Evolutionary conservation across 2,113 vertebrate species (phyloP), one percentile per base, ranked within the genome.

Genomic region (Suricata suricatta): DNA sequence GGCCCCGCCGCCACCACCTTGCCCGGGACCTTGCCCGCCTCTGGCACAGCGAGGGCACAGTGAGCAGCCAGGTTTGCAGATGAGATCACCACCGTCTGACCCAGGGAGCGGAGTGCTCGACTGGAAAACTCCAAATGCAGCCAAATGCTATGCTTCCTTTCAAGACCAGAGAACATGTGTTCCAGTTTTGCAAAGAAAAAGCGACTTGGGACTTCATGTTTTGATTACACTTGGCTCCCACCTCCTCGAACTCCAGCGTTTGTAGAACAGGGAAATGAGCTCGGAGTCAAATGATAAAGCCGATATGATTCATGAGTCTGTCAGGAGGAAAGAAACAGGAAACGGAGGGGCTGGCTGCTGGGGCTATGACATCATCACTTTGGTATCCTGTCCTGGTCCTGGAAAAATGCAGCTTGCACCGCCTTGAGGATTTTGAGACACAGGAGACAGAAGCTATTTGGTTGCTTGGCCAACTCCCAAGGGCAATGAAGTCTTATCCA

Each of bases 191-290:
- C 44, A 57, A 71, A 88, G 23, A 60, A 74, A 92, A 86, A 82
- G 71, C 57, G 69, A n/a, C 92, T 76, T 0, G 9, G 60, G 89
- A 76, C 77, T 86, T 83, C 11, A 3, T 84, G 95, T 95, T 97
- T 95, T 97, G 72, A 97, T 94, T 95, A 17, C 71, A 47, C 68
- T 93, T 95, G 95, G 86, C 93, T 92, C 54, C 86, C 35, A 79
- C 64, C 66, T 95, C 84, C 76, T 88, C 0, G 16, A 44, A 77
- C 77, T 90, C 38, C 27, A 27, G 88, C 1, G 3, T 88, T 76
- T 85, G 88, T 50, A 47, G 96, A 95, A 91, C 84, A 91, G 97
- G 97, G 92, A 97, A 97, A 92, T 88, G 96, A 97, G 96, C 68
- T 60, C 0, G 6, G 0, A 93, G 90, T 79, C 69, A 52, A 96